A percentile compares a stretch with the other conserved stretches of the same genome.
Evolutionary conservation across 2,888 invertebrate species (phyloP).

Genomic region (Limnephilus marmoratus): DNA sequence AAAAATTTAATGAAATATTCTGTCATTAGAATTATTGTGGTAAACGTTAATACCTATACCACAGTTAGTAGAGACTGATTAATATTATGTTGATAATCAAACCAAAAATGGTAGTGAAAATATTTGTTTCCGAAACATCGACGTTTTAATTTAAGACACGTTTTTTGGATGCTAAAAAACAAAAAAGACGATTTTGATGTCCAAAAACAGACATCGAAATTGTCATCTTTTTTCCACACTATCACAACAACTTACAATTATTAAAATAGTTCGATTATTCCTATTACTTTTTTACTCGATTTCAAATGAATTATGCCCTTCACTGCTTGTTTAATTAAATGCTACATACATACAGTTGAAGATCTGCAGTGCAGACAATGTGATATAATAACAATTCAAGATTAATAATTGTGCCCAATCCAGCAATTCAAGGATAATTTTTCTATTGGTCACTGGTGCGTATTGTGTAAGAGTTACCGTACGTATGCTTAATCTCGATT

Average conservation of each 20-base stretch:
- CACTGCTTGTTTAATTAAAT: background rate
- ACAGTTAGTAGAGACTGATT: too few relatives aligned
- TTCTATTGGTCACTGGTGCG: background rate
- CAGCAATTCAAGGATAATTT: background rate
- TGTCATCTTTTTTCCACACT: background rate
- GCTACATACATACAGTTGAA: background rate
- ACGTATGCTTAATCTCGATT: background rate
- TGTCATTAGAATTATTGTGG: too few relatives aligned
- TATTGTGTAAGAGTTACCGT: background rate
- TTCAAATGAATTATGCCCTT: background rate
- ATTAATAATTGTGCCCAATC: background rate
- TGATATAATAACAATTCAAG: background rate
- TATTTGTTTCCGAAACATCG: too few relatives aligned
- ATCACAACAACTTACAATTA: background rate
- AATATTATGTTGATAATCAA: too few relatives aligned
- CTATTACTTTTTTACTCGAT: background rate
- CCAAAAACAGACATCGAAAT: background rate
- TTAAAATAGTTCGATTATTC: background rate
- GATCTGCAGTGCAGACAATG: background rate
- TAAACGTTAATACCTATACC: too few relatives aligned
- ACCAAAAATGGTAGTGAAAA: too few relatives aligned
- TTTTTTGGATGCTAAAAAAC: too few relatives aligned
- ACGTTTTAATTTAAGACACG: too few relatives aligned
- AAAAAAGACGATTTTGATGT: too few relatives aligned
- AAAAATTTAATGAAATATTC: too few relatives aligned